Conservation (phyloP, 1,140 invertebrate genomes). For the Papilio glaucus region DNA sequence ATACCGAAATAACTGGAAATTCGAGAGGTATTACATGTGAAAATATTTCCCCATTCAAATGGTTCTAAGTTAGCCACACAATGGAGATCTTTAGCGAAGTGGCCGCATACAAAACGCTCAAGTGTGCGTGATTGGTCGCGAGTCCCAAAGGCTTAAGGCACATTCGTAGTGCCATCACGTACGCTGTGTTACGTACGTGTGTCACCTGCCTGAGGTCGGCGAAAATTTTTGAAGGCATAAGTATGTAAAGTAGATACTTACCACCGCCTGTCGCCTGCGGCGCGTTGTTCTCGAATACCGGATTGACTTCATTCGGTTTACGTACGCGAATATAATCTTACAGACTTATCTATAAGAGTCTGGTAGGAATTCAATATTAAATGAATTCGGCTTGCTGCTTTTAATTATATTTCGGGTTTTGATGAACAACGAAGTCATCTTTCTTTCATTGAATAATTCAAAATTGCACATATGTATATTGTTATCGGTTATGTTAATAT, state of each 20-base stretch:
- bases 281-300: not conserved
- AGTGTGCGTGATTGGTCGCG: constrained; percentile 52
- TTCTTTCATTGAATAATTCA: constrained; percentile 2
- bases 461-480: no score
- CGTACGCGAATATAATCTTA: constrained; percentile 30
- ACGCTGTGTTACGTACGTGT: constrained; percentile 54
- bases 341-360: constrained; percentile 39
- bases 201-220: constrained; percentile 41
- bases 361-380: constrained; percentile 19
- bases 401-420: constrained; percentile 4
- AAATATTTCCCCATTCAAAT: constrained; percentile 18
- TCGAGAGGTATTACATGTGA: not conserved
- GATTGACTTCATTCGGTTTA: constrained; percentile 35
- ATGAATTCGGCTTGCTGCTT: not conserved
- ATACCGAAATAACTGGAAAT: not conserved
- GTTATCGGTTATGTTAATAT: no score
- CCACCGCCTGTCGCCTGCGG: constrained; percentile 2
- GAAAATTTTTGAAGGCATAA: constrained; percentile 43
- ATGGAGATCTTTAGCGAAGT: constrained; percentile 42
- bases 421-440: not conserved
- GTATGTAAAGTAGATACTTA: constrained; percentile 50
- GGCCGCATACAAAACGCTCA: constrained; percentile 42
- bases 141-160: constrained; percentile 50
- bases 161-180: constrained; percentile 56
- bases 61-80: constrained; percentile 8